Evolutionary conservation across 1,140 invertebrate genomes (phyloP).

Genomic region (Heliconius hewitsoni): DNA sequence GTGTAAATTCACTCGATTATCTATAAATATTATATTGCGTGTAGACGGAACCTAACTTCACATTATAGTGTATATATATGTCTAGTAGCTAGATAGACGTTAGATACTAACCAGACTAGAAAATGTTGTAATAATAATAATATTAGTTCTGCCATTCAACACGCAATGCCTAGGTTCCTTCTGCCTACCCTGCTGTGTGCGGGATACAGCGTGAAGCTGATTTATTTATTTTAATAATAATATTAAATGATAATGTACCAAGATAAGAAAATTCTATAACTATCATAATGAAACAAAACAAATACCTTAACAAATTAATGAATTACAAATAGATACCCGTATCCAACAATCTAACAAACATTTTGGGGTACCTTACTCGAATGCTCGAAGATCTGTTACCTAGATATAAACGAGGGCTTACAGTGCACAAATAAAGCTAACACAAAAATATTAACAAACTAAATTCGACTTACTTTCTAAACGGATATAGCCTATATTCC

Average conservation of each 20-base stretch:
- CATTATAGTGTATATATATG: no score
- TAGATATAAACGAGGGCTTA: constrained; percentile 43
- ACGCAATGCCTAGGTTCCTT: no score
- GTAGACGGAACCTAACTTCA: no score
- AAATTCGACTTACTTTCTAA: constrained; percentile 20
- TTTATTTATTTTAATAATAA: no score
- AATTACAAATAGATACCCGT: constrained; percentile 50
- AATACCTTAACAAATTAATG: constrained; percentile 42
- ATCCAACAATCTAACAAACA: constrained; percentile 44
- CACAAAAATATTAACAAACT: not conserved
- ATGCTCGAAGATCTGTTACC: constrained; percentile 48
- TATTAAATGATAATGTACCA: not conserved
- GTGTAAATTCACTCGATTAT: no score
- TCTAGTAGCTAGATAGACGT: no score
- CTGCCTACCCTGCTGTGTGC: no score
- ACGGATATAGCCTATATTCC: constrained; percentile 25
- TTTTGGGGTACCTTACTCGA: constrained; percentile 45
- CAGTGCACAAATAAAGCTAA: not conserved
- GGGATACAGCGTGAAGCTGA: no score
- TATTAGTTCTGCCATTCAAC: no score
- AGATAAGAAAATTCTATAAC: not conserved
- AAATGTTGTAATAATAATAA: not conserved
- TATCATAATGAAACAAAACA: not conserved
- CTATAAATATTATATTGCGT: no score
- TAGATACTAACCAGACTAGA: no score